Evolutionary conservation across 2,113 vertebrate species (phyloP), one percentile per base, ranked within the genome.

Genomic region (Semnornis frantzii): DNA sequence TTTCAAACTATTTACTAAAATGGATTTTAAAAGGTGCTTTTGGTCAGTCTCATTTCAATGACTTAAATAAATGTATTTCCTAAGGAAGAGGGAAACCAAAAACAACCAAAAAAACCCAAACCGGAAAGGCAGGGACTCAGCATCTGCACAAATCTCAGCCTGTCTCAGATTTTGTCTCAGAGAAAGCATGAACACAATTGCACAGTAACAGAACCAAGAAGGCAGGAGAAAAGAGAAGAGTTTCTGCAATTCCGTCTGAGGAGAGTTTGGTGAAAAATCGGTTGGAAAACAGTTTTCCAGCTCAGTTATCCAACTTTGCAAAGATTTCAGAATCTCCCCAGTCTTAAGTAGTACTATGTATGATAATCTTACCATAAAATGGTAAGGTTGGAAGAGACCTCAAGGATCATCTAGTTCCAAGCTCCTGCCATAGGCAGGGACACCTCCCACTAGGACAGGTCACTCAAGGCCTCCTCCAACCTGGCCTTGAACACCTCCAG

Each of bases 1-100:
- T 93, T 95, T 84, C 89, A 97, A 96, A 94, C 70, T 96, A 94
- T 92, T 97, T 96, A 92, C 92, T 94, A 91, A 95, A 96, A 89
- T 74, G 54, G 85, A 94, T 96, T 97, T 95, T 93, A 94, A 97
- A 94, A 95, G 85, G 58, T 72, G 78, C 82, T 93, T 95, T 92
- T 66, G 92, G 90, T 92, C 96, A 89, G 46, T 70, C 92, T 76
- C 31, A 76, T 69, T 96, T 96, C 57, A 70, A 34, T 87, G 79
- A 50, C 72, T 88, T 92, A 91, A 81, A 92, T 95, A 96, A 95
- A 34, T 52, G 73, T 95, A 86, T 96, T 91, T 85, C 77, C 84
- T 92, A 66, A 82, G 81, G 65, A 77, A 71, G 72, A 57, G 14
- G 33, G 12, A 9, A 33, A 62, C 34, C 21, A 19, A 60, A 72